Evolutionary conservation across 2,797 vertebrate species (phyloP), one percentile per base, ranked within the genome.

Genomic region (Myripristis murdjan): DNA sequence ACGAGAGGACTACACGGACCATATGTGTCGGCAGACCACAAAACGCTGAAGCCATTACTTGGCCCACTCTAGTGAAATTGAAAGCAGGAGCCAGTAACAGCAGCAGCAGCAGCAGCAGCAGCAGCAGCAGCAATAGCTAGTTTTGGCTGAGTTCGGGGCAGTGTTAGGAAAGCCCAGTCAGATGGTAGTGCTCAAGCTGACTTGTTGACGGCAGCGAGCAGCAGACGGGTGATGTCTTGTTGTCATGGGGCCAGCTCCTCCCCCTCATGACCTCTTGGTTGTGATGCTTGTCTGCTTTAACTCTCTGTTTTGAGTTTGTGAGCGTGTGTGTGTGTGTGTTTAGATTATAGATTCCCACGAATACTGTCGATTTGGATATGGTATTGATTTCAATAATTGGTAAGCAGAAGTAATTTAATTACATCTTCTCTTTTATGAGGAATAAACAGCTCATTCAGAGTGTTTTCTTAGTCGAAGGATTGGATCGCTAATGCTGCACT

Each of bases 1-100:
- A 79, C 70, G 55, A 55, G 81, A 84, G 74, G 67, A 77, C 88
- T 89, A 90, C 89, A 88, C 70, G 48, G 82, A 90, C 91, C 93
- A 93, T 91, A 87, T 93, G 93, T 89, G 90, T 86, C 83, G 77
- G 88, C 87, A 84, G 84, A 93, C 92, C 87, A 77, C 93, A 92
- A 92, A 92, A 90, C 28, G 69, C 86, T 86, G 81, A 88, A 92
- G 87, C 91, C 90, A 91, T 94, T 94, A 93, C 83, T 85, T 66
- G 85, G 80, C 90, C 83, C 83, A 77, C 85, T 89, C 78, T 67
- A 26, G 81, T 82, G 71, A 93, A 93, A 94, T 93, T 93, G 84
- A 91, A 94, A 93, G 87, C 93, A 94, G 93, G 84, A 89, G 86
- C 75, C 85, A 82, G 81, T 65, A 90, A 81, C 89, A 77, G 81